These are phyloP conservation scores for Palythoa grandiflora DNA, from an alignment of 92 coral and sea anemone species.

Conservation along the genomic window DNA sequence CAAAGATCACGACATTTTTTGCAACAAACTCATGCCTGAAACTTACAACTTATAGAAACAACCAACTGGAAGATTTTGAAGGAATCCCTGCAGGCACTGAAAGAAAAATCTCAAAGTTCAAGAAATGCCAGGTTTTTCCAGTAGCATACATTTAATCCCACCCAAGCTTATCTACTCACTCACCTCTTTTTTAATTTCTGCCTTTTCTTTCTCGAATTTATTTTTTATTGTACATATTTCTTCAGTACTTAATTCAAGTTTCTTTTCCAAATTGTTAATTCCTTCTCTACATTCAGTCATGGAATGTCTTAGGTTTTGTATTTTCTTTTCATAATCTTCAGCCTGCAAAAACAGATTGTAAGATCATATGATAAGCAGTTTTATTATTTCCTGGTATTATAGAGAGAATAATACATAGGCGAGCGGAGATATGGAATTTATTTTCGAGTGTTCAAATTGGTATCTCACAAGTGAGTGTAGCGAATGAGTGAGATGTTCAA, in stretches of 20 bases:
- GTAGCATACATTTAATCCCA: background rate
- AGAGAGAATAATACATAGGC: too few species aligned
- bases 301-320: background rate
- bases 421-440: too few species aligned
- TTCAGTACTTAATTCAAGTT: slow-evolving; percentile 23
- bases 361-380: background rate
- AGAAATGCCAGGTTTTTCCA: background rate
- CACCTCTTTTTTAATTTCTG: slow-evolving; percentile 13
- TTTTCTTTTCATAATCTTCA: slow-evolving; percentile 24
- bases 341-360: slow-evolving; percentile 11
- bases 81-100: background rate
- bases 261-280: slow-evolving; percentile 6
- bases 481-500: too few species aligned
- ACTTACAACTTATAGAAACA: too few species aligned
- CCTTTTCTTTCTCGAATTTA: slow-evolving; percentile 20
- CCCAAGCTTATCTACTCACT: background rate
- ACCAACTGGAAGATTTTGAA: too few species aligned
- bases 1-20: too few species aligned
- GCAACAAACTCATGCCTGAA: too few species aligned
- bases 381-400: background rate
- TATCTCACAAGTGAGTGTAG: too few species aligned
- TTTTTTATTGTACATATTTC: background rate
- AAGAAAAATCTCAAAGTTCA: background rate
- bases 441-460: too few species aligned
- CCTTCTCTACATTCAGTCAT: slow-evolving; percentile 15